These are phyloP conservation scores for Sepiola atlantica DNA, from an alignment of 2,888 invertebrate species.

Conservation along the genomic window DNA sequence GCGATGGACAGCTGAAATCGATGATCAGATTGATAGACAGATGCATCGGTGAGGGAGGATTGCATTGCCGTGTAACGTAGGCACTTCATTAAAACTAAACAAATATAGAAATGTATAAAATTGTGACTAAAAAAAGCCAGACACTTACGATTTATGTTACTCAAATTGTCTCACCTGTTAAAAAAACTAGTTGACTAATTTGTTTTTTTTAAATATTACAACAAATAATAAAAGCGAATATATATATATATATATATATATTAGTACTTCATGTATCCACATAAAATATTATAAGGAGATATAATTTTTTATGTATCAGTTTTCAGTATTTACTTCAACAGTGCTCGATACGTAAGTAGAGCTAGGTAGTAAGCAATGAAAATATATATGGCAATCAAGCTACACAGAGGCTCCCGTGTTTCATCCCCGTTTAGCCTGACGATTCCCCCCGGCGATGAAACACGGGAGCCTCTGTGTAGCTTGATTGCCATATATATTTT, in stretches of 20 bases:
- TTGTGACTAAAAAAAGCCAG: background rate
- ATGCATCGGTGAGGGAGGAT: background rate
- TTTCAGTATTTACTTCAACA: too few species aligned
- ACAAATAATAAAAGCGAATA: background rate
- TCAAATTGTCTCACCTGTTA: background rate
- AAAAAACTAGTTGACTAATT: background rate
- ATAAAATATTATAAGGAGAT: too few species aligned
- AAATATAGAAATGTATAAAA: background rate
- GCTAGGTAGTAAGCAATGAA: too few species aligned
- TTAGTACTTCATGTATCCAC: background rate
- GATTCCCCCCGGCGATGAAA: too few species aligned
- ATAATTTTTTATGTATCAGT: too few species aligned
- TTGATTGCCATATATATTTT: too few species aligned
- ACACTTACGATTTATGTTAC: background rate
- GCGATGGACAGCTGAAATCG: background rate
- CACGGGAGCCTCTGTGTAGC: too few species aligned
- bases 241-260: background rate
- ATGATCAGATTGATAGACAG: background rate
- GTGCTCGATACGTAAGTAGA: too few species aligned
- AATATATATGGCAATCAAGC: too few species aligned
- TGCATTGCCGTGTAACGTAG: background rate
- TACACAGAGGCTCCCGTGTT: too few species aligned
- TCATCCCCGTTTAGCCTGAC: too few species aligned
- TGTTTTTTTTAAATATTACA: background rate
- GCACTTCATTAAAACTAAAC: background rate